Evolutionary conservation across 2,888 invertebrate genomes (phyloP).

Genomic region (Brenthis hecate): DNA sequence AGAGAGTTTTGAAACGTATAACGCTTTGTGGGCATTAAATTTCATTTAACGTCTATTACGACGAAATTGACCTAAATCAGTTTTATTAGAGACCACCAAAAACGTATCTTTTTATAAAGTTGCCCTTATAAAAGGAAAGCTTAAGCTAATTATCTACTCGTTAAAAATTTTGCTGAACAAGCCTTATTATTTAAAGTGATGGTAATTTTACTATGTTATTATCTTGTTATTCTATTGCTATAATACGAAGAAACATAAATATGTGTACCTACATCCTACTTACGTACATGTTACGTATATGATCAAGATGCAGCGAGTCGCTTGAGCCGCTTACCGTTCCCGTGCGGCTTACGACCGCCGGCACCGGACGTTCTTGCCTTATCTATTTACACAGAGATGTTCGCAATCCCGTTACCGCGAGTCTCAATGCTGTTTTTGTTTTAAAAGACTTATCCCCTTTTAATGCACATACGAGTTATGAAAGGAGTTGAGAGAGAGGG

Average conservation of each 20-base stretch:
- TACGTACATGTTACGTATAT: slow-evolving; percentile 13
- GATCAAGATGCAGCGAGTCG: slow-evolving; percentile 41
- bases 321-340: slow-evolving; percentile 65
- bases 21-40: slow-evolving; percentile 32
- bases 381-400: slow-evolving; percentile 66
- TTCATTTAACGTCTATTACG: slow-evolving; percentile 28
- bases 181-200: background rate
- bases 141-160: slow-evolving; percentile 6
- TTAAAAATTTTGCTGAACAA: background rate
- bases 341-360: slow-evolving; percentile 52
- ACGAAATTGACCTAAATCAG: slow-evolving; percentile 19
- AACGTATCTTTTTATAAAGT: slow-evolving; percentile 2
- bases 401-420: slow-evolving; percentile 31
- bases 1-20: slow-evolving; percentile 33
- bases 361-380: slow-evolving; percentile 47
- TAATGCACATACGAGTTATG: background rate
- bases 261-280: background rate
- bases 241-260: background rate
- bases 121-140: background rate
- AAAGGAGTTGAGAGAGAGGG: background rate
- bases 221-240: background rate
- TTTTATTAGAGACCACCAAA: slow-evolving; percentile 10
- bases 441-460: slow-evolving; percentile 17
- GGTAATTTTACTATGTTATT: background rate
- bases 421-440: slow-evolving; percentile 31